Evolutionary conservation across 2,113 vertebrate genomes (phyloP), one percentile per base, ranked within the genome.

Genomic region (Hydrochoerus hydrochaeris): DNA sequence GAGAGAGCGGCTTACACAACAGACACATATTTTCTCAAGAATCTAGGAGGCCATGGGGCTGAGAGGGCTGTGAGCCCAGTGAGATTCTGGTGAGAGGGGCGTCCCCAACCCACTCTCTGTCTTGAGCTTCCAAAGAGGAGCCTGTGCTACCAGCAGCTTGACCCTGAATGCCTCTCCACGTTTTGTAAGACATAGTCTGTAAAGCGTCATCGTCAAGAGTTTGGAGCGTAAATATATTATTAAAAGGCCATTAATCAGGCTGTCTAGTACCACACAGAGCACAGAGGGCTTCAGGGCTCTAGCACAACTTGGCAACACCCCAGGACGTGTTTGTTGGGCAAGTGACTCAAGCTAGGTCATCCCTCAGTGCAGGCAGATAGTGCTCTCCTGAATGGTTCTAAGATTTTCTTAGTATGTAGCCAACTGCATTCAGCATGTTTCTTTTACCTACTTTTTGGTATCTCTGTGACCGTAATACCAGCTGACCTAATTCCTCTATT

Each of bases 241-340:
- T 84, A 73, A 95, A 80, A 85, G 20, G 28, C 49, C n/a, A 81
- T 78, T 44, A 78, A 81, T 52, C 92, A 97, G 95, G 41, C 20
- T 78, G 49, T 73, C 35, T 89, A 77, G 78, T 75, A 75, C 88
- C 85, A 96, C 88, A 71, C 46, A 38, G 81, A 93, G 54, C 58
- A 83, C 38, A 88, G 65, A 85, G 84, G 32, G 24, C 58, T 95
- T 96, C 89, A 88, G 91, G 86, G n/a, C 52, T 97, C 90, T 38
- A 84, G 95, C 46, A 86, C 54, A 75, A 95, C 57, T 81, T 85
- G 96, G 52, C 75, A 87, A 88, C 57, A 78, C 62, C 65, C 81
- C 6, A n/a, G 41, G 86, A 62, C 78, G 35, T 96, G 93, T 92
- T 85, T 58, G n/a, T 93, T 92, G 95, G 69, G 38, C 30, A 26